Percentiles rank a stretch among this genome's conserved stretches.
Conservation (phyloP, 2,888 invertebrate species). For the Euzophera pinguis region DNA sequence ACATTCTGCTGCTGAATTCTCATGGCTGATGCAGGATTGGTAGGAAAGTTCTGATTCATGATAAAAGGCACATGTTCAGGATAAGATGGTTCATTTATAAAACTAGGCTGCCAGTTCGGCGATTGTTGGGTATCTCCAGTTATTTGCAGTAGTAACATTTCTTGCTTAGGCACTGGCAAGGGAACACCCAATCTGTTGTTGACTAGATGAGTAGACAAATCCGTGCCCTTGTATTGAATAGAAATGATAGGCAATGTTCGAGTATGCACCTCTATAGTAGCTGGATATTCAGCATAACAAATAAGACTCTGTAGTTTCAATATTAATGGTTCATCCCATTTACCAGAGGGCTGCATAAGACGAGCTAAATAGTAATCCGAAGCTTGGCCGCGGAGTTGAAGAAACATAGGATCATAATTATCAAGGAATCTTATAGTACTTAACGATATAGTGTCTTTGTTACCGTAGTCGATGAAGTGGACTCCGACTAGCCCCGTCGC, state of each 20-base stretch:
- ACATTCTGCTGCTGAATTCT: constrained; percentile 61
- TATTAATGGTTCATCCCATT: constrained; percentile 75
- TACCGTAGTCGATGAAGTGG: constrained; percentile 85
- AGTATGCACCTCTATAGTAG: constrained; percentile 55
- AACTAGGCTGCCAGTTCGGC: constrained; percentile 50
- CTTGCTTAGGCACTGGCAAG: constrained; percentile 69
- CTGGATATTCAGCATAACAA: constrained; percentile 63
- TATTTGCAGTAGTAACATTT: constrained; percentile 50
- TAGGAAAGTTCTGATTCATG: constrained; percentile 64
- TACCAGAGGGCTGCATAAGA: constrained; percentile 69
- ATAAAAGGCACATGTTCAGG: constrained; percentile 66
- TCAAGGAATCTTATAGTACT: constrained; percentile 80
- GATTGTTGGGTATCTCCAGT: constrained; percentile 40
- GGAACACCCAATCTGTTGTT: constrained; percentile 65
- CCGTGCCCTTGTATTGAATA: constrained; percentile 67
- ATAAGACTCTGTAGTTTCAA: constrained; percentile 61
- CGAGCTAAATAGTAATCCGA: constrained; percentile 80
- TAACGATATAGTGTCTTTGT: constrained; percentile 80
- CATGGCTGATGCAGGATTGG: constrained; percentile 68
- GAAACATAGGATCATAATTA: constrained; percentile 67
- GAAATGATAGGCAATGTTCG: constrained; percentile 63
- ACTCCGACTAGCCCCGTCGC: constrained; percentile 80
- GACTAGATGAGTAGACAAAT: constrained; percentile 69
- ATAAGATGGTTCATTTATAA: constrained; percentile 43
- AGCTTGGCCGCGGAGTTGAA: constrained; percentile 78